These are phyloP conservation scores for Sardina pilchardus DNA, from an alignment of 2,113 vertebrate genomes.

Conservation along the genomic window DNA sequence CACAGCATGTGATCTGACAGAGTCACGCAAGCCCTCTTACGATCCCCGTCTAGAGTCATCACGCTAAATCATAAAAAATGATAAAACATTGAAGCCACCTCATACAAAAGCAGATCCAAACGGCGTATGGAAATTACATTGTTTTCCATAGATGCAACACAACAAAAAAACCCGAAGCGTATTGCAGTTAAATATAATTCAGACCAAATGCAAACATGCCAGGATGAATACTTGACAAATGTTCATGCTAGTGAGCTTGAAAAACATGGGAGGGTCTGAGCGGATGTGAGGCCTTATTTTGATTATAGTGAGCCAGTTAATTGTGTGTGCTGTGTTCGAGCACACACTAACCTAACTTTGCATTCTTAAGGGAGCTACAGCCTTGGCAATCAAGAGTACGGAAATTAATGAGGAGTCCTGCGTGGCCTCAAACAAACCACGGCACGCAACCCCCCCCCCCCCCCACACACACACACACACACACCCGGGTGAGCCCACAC, in stretches of 20 bases:
- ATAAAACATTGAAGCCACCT: slow-evolving; percentile 26
- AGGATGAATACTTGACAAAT: slow-evolving; percentile 18
- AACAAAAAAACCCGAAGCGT: slow-evolving; percentile 12
- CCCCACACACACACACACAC: too few relatives aligned
- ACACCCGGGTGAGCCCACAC: slow-evolving; percentile 29
- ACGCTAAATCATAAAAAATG: slow-evolving; percentile 24
- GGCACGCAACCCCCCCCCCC: slow-evolving; percentile 5
- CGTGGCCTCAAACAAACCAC: slow-evolving; percentile 38
- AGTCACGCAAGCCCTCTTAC: slow-evolving; percentile 47
- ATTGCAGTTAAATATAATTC: background rate
- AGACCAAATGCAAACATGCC: slow-evolving; percentile 29
- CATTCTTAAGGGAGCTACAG: slow-evolving; percentile 18
- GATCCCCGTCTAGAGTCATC: slow-evolving; percentile 57
- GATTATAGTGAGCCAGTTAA: slow-evolving; percentile 21
- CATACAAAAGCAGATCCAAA: slow-evolving; percentile 25
- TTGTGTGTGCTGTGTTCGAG: slow-evolving; percentile 33
- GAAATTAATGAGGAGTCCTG: slow-evolving; percentile 45
- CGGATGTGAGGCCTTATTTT: background rate
- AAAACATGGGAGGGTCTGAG: slow-evolving; percentile 14
- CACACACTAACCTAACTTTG: slow-evolving; percentile 33
- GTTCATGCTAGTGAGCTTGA: background rate
- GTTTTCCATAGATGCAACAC: background rate
- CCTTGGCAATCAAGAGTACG: slow-evolving; percentile 40
- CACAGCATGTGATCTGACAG: slow-evolving; percentile 48
- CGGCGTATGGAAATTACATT: slow-evolving; percentile 21